Evolutionary conservation across 2,113 vertebrate genomes (phyloP).

Genomic region (Nesogale talazaci): DNA sequence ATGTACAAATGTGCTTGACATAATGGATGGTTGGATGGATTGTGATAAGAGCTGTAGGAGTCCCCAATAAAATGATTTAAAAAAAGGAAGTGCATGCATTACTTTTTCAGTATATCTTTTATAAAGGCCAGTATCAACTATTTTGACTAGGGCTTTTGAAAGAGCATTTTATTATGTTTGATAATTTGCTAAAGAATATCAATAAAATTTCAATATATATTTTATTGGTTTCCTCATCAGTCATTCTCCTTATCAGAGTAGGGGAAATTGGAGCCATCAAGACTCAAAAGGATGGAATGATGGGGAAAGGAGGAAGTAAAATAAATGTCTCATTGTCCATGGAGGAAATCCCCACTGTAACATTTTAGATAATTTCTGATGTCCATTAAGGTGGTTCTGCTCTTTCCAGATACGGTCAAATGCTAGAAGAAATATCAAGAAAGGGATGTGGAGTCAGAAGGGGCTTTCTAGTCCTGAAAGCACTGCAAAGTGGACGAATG

Average conservation of each 20-base stretch:
- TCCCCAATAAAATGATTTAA: too few relatives aligned
- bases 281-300: neutral
- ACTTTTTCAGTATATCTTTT: slow-evolving; percentile 25
- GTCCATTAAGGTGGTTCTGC: slow-evolving; percentile 5
- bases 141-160: slow-evolving; percentile 26
- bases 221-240: slow-evolving; percentile 61
- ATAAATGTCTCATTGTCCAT: neutral
- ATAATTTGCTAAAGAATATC: slow-evolving; percentile 41
- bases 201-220: slow-evolving; percentile 46
- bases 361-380: slow-evolving; percentile 17
- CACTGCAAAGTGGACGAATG: neutral
- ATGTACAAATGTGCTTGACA: too few relatives aligned
- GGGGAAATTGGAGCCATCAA: neutral
- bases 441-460: neutral
- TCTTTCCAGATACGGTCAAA: neutral
- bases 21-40: too few relatives aligned
- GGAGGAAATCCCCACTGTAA: slow-evolving; percentile 17
- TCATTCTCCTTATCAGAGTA: slow-evolving; percentile 56
- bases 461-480: neutral
- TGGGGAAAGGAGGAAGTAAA: neutral
- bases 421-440: neutral
- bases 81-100: neutral
- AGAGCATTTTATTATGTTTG: slow-evolving; percentile 53
- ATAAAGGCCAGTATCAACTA: neutral
- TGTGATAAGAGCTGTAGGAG: too few relatives aligned